Conservation (phyloP, 2,113 vertebrate species). For the Nannospalax galili region DNA sequence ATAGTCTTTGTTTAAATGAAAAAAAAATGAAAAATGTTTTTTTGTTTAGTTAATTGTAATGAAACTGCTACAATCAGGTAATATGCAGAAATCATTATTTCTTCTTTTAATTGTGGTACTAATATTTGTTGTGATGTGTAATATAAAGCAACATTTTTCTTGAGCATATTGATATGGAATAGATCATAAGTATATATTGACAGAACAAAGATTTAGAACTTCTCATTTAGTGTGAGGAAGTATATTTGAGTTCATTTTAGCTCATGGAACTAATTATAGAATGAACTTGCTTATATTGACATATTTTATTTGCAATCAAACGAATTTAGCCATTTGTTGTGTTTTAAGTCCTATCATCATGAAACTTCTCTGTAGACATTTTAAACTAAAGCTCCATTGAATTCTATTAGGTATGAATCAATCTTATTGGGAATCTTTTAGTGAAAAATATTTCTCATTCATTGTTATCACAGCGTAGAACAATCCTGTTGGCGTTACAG, state of each 20-base stretch:
- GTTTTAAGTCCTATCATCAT: neutral
- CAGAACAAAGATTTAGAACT: slow-evolving; percentile 67
- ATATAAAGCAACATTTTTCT: slow-evolving; percentile 64
- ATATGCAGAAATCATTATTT: slow-evolving; percentile 36
- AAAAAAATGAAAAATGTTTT: slow-evolving; percentile 45
- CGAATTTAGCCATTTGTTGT: slow-evolving; percentile 31
- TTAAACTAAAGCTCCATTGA: neutral
- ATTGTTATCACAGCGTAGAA: neutral
- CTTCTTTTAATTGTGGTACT: neutral
- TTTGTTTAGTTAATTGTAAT: neutral
- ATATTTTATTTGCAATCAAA: neutral
- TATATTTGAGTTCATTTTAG: slow-evolving; percentile 35
- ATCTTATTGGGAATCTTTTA: neutral
- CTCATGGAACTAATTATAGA: slow-evolving; percentile 30
- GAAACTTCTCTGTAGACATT: neutral
- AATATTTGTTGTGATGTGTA: slow-evolving; percentile 70
- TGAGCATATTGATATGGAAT: slow-evolving; percentile 2
- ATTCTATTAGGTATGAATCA: neutral
- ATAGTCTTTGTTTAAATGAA: slow-evolving; percentile 55
- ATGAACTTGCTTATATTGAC: neutral
- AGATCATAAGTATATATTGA: slow-evolving; percentile 57
- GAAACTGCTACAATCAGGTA: slow-evolving; percentile 35
- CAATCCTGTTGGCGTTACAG: too few species aligned
- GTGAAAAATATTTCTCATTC: neutral
- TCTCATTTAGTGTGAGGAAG: slow-evolving; percentile 55